Conservation (phyloP, 2,888 invertebrate genomes). For the Dysmachus trigonus region DNA sequence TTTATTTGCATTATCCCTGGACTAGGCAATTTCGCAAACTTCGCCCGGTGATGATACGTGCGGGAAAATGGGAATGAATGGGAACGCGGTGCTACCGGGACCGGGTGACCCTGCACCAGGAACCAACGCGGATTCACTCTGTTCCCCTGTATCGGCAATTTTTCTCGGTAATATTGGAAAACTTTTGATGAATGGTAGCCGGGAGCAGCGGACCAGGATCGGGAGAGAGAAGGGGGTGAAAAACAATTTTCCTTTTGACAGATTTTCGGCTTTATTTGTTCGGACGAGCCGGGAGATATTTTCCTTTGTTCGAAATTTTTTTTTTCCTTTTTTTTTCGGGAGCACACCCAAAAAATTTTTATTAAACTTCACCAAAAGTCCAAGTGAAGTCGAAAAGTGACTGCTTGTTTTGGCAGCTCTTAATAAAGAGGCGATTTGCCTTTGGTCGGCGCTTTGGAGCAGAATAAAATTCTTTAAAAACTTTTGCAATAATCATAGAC, state of each 20-base stretch:
- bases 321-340: background rate
- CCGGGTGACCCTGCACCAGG: background rate
- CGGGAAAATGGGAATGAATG: background rate
- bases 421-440: background rate
- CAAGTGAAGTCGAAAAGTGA: background rate
- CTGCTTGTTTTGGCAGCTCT: background rate
- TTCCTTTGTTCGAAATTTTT: background rate
- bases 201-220: background rate
- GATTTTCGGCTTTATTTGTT: background rate
- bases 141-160: background rate
- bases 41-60: background rate
- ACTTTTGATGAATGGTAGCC: background rate
- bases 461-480: background rate
- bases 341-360: background rate
- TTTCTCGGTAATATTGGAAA: background rate
- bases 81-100: background rate
- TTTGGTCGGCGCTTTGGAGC: background rate
- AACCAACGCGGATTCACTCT: background rate
- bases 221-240: background rate
- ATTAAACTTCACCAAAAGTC: background rate
- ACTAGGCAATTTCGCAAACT: background rate
- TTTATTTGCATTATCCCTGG: background rate
- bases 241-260: background rate
- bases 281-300: background rate
- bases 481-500: background rate